phyloP scores from a whole-genome alignment of 2,113 vertebrate species.

The Alethe castanea region DNA sequence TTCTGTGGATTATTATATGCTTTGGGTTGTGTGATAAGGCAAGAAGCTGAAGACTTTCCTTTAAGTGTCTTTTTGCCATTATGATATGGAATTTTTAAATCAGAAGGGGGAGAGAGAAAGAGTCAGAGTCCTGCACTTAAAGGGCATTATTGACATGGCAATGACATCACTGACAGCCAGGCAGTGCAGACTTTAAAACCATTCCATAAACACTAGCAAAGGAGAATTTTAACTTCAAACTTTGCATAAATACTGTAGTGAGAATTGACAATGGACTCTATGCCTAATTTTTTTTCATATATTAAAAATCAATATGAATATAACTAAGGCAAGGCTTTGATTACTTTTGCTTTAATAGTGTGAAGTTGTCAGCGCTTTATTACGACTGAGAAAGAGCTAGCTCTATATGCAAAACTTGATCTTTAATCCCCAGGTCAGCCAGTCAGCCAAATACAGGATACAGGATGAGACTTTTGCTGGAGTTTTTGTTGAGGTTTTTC shows the following conservation, averaged over 20 bases:
- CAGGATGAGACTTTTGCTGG: neutral
- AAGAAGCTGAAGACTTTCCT: neutral
- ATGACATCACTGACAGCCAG: slow-evolving; percentile 2
- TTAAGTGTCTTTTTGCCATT: slow-evolving; percentile 35
- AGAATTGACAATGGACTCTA: neutral
- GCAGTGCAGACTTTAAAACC: slow-evolving; percentile 5
- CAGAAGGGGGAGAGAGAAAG: neutral
- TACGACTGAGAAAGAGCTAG: neutral
- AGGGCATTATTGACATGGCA: neutral
- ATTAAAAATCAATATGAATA: neutral
- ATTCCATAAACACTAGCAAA: neutral
- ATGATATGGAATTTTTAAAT: slow-evolving; percentile 45
- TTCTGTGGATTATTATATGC: slow-evolving; percentile 39
- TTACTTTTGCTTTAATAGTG: neutral
- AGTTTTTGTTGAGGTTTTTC: neutral
- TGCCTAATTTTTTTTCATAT: neutral
- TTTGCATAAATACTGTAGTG: neutral
- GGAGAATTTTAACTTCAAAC: neutral
- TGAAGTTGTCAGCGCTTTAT: neutral
- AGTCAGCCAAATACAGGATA: neutral
- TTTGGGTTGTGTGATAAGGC: neutral
- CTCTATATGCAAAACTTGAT: neutral
- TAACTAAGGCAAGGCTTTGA: neutral
- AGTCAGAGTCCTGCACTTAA: slow-evolving; percentile 5
- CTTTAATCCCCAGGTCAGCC: neutral